Evolutionary conservation across 2,797 vertebrate genomes (phyloP), one percentile per base, ranked within the genome.

Genomic region (Cottoperca gobio): DNA sequence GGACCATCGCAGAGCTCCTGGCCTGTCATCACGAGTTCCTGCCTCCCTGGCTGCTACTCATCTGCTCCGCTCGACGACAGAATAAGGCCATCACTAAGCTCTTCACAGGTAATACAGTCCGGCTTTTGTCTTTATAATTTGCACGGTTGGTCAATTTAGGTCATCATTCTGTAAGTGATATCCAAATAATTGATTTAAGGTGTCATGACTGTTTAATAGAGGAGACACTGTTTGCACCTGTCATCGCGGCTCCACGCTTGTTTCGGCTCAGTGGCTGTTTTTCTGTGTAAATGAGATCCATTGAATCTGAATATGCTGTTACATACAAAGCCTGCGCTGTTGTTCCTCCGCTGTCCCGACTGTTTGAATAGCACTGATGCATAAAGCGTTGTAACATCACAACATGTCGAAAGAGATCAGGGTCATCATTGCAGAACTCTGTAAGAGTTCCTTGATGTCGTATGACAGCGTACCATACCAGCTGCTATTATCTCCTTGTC

Each of bases 31-130:
- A 98, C 0, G 96, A 99, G 84, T 97, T 97, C 91, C 96, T 99
- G 70, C 98, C 98, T 12, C 96, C 98, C 0, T 99, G 98, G 98
- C 93, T 99, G 40, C 93, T 99, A 10, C 97, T 99, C 28, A 92
- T 99, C 86, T 99, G 97, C 86, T 99, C 98, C 0, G 96, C 97
- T 11, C 95, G 98, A 7, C 95, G 97, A 2, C 98, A 99, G 91
- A 99, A 98, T 86, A 99, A 98, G 92, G 95, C 96, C 82, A 96
- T 99, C 73, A 99, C 97, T 73, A 98, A 98, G 88, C 96, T 99
- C 86, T 99, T 99, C 92, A 98, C 97, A 87, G 98, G 98, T 94
- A 76, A 69, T 9, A 48, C 45, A 4, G 17, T 13, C 12, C 11
- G 0, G 3, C 26, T 42, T 21, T 43, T 4, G 24, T 39, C 16